phyloP scores from a whole-genome alignment of 2,888 invertebrate genomes.

The Synergus umbraculus region DNA sequence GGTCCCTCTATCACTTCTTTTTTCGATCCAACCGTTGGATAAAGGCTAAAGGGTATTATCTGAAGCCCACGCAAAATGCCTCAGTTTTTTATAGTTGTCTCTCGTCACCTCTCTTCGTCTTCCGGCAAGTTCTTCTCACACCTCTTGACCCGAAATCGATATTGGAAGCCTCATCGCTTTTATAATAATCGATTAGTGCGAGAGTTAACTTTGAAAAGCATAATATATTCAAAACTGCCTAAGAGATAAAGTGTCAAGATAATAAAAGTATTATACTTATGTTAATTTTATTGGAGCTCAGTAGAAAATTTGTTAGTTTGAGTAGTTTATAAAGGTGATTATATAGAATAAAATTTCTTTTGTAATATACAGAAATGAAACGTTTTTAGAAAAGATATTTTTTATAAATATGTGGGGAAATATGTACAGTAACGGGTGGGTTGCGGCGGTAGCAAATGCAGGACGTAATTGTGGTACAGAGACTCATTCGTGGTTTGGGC shows the following conservation, averaged over 20 bases:
- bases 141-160: background rate
- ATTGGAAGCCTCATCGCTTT: background rate
- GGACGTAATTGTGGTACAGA: background rate
- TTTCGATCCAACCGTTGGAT: background rate
- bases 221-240: background rate
- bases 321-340: too few relatives aligned
- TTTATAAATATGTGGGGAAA: background rate
- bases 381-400: background rate
- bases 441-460: background rate
- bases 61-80: background rate
- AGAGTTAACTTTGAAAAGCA: background rate
- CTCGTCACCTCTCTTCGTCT: background rate
- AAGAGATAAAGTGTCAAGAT: too few relatives aligned
- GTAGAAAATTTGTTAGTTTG: too few relatives aligned
- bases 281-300: too few relatives aligned
- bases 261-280: too few relatives aligned
- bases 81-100: background rate
- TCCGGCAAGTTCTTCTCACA: background rate
- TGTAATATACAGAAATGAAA: background rate
- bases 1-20: background rate
- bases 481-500: background rate
- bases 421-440: background rate
- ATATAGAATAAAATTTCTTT: too few relatives aligned
- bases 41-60: background rate
- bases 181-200: background rate